Conservation (phyloP, 1,140 invertebrate species). For the Aplysia californica region DNA sequence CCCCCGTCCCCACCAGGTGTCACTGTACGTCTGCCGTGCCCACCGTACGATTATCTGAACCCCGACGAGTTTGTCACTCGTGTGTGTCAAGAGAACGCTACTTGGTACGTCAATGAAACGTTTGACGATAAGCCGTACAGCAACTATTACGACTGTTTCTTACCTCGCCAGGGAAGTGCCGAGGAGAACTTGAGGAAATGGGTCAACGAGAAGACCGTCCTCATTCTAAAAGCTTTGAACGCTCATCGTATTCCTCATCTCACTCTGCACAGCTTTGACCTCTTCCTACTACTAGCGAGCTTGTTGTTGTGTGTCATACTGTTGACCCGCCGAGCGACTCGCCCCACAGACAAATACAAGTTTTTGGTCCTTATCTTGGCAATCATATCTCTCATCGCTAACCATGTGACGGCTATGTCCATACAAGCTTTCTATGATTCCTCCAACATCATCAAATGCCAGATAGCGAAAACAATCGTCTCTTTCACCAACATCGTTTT, state of each 20-base stretch:
- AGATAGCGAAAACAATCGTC: not conserved
- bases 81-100: conserved; percentile 6
- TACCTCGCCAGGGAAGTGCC: not conserved
- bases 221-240: conserved; percentile 2
- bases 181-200: conserved; percentile 15
- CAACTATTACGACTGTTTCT: not conserved
- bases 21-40: conserved; percentile 15
- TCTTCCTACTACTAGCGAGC: not conserved
- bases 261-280: not conserved
- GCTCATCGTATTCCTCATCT: not conserved
- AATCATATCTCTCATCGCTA: conserved; percentile 11
- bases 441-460: not conserved
- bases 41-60: conserved; percentile 13
- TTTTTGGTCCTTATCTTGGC: not conserved
- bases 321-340: not conserved
- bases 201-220: conserved; percentile 1
- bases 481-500: conserved; percentile 8
- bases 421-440: conserved; percentile 20
- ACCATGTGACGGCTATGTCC: conserved; percentile 12
- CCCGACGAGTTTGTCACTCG: conserved; percentile 9
- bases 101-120: conserved; percentile 16
- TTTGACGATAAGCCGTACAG: conserved; percentile 14
- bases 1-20: conserved; percentile 14
- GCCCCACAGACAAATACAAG: not conserved
- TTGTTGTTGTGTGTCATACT: not conserved